Conservation (phyloP, 1,140 invertebrate genomes). For the Rhizoglyphus robini region DNA sequence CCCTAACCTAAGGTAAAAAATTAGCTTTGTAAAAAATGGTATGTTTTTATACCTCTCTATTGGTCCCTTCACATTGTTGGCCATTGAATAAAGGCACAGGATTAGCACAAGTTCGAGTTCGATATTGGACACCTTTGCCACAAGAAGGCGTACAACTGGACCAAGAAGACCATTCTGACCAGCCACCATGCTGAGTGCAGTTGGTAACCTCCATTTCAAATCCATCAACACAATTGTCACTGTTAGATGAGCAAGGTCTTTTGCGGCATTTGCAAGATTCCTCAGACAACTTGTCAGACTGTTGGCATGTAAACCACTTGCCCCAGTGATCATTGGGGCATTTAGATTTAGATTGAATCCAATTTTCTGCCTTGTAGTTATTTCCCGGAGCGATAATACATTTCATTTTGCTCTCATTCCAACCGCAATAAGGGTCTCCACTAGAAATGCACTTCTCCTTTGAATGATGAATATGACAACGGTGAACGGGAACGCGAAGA, state of each 20-base stretch:
- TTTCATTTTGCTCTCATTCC: slow-evolving; percentile 56
- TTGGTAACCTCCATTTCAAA: slow-evolving; percentile 36
- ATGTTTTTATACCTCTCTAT: slow-evolving; percentile 29
- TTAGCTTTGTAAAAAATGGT: background rate
- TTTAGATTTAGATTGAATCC: background rate
- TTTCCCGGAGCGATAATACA: slow-evolving; percentile 53
- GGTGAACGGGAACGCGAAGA: slow-evolving; percentile 53
- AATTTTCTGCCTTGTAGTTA: slow-evolving; percentile 36
- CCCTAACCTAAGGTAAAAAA: slow-evolving; percentile 8
- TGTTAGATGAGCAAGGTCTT: slow-evolving; percentile 55
- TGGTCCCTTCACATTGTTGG: slow-evolving; percentile 31
- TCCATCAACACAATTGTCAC: slow-evolving; percentile 45
- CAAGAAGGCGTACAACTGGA: slow-evolving; percentile 35
- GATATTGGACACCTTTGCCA: slow-evolving; percentile 47
- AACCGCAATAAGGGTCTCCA: slow-evolving; percentile 85
- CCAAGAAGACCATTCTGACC: slow-evolving; percentile 37
- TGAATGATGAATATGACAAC: slow-evolving; percentile 56
- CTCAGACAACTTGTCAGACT: slow-evolving; percentile 27
- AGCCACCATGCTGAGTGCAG: slow-evolving; percentile 38
- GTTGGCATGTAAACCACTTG: slow-evolving; percentile 46
- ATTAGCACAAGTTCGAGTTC: slow-evolving; percentile 33
- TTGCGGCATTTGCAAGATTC: slow-evolving; percentile 62
- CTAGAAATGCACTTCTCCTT: slow-evolving; percentile 55
- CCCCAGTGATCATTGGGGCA: slow-evolving; percentile 49
- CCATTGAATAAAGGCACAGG: slow-evolving; percentile 35